Evolutionary conservation across 2,888 invertebrate genomes (phyloP).

Genomic region (Drosophila phalerata): DNA sequence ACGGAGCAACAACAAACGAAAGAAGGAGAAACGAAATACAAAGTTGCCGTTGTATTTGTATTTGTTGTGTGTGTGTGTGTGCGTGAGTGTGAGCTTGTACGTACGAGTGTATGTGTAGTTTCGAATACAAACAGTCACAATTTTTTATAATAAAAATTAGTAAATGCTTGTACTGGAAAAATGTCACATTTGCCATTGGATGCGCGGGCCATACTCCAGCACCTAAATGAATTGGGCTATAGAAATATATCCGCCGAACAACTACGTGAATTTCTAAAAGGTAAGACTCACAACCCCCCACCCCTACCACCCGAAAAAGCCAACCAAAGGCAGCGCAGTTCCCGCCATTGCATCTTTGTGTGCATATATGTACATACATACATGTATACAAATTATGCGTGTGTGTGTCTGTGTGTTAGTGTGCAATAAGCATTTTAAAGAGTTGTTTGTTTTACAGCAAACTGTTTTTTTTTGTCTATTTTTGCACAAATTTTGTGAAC

Average conservation of each 20-base stretch:
- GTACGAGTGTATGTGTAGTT: slow-evolving; percentile 32
- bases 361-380: slow-evolving; percentile 9
- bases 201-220: slow-evolving; percentile 90
- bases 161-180: slow-evolving; percentile 69
- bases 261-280: slow-evolving; percentile 92
- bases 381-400: background rate
- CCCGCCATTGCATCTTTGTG: slow-evolving; percentile 61
- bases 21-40: slow-evolving; percentile 64
- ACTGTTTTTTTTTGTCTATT: slow-evolving; percentile 57
- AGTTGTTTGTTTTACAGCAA: slow-evolving; percentile 43
- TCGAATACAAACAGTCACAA: slow-evolving; percentile 51
- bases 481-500: slow-evolving; percentile 48
- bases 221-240: slow-evolving; percentile 92
- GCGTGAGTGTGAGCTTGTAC: slow-evolving; percentile 19
- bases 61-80: slow-evolving; percentile 28
- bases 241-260: slow-evolving; percentile 91
- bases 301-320: background rate
- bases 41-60: slow-evolving; percentile 26
- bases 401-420: slow-evolving; percentile 18
- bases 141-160: slow-evolving; percentile 37
- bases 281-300: slow-evolving; percentile 87
- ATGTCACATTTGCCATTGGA: slow-evolving; percentile 87
- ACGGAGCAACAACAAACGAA: slow-evolving; percentile 67
- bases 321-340: slow-evolving; percentile 44
- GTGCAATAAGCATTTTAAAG: slow-evolving; percentile 48